phyloP scores from a whole-genome alignment of 1,140 invertebrate species.

The Pogonomyrmex californicus region DNA sequence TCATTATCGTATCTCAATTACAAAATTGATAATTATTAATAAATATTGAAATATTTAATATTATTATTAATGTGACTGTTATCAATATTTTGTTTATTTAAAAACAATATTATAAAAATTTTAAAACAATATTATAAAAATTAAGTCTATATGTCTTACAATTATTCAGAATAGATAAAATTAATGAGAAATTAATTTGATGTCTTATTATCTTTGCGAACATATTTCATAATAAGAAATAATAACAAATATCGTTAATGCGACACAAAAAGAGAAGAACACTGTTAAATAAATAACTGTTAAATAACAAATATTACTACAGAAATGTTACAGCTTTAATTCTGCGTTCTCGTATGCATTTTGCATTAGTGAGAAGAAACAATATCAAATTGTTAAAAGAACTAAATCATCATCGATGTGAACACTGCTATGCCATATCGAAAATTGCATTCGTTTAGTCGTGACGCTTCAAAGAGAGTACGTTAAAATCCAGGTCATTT shows the following conservation, averaged over 20 bases:
- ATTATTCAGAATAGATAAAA: slow-evolving; percentile 3
- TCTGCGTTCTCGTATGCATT: neutral
- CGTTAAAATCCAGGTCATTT: slow-evolving; percentile 72
- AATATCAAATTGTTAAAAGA: slow-evolving; percentile 1
- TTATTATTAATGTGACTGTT: neutral
- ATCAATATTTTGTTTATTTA: neutral
- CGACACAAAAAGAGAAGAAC: neutral
- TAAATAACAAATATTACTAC: neutral
- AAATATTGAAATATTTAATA: neutral
- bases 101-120: neutral
- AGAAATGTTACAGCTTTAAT: slow-evolving; percentile 13
- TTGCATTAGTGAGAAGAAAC: neutral
- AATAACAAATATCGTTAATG: neutral
- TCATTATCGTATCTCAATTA: neutral
- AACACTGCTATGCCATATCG: slow-evolving; percentile 42
- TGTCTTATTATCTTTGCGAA: neutral
- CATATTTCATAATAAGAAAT: neutral
- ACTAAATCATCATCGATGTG: slow-evolving; percentile 66
- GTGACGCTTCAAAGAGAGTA: slow-evolving; percentile 69
- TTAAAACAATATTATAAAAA: no score
- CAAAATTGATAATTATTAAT: neutral
- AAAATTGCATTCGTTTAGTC: slow-evolving; percentile 77
- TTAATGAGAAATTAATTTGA: neutral
- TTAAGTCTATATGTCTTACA: neutral
- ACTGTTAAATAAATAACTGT: neutral